These are phyloP conservation scores for Lycaon pictus DNA, from an alignment of 2,113 vertebrate species.

Conservation along the genomic window DNA sequence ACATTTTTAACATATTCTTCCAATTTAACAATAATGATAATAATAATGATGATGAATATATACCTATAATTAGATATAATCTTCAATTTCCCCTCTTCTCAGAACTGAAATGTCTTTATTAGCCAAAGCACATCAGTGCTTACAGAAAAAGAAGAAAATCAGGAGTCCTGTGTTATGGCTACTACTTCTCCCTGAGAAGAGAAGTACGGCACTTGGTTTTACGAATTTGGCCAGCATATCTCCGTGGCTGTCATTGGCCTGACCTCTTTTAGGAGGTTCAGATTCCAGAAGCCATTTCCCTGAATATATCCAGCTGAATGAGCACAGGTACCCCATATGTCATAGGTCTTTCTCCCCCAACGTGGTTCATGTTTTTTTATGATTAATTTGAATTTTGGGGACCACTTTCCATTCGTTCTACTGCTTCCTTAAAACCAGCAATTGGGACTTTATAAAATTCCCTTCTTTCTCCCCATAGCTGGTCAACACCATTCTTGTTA, in stretches of 20 bases:
- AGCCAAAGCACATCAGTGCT: neutral
- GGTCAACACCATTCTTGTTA: neutral
- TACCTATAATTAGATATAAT: neutral
- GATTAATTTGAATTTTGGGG: neutral
- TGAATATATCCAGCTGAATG: neutral
- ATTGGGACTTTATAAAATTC: neutral
- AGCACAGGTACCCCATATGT: neutral
- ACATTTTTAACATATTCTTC: neutral
- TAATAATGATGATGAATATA: neutral
- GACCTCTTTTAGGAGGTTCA: neutral
- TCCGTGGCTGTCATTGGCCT: neutral
- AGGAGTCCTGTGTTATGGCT: neutral
- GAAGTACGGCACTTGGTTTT: neutral
- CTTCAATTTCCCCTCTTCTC: constrained; percentile 13
- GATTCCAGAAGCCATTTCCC: neutral
- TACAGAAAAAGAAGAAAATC: neutral
- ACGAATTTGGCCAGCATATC: neutral
- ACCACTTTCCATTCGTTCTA: neutral
- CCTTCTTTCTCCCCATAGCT: neutral
- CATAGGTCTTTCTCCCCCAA: neutral
- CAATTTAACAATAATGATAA: neutral
- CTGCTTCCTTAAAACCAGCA: neutral
- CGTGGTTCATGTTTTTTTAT: neutral
- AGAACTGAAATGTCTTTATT: neutral
- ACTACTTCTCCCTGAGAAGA: neutral